A percentile compares a stretch with the other conserved stretches of the same genome.
Evolutionary conservation across 2,797 vertebrate genomes (phyloP).

Genomic region (Hylomyscus alleni): DNA sequence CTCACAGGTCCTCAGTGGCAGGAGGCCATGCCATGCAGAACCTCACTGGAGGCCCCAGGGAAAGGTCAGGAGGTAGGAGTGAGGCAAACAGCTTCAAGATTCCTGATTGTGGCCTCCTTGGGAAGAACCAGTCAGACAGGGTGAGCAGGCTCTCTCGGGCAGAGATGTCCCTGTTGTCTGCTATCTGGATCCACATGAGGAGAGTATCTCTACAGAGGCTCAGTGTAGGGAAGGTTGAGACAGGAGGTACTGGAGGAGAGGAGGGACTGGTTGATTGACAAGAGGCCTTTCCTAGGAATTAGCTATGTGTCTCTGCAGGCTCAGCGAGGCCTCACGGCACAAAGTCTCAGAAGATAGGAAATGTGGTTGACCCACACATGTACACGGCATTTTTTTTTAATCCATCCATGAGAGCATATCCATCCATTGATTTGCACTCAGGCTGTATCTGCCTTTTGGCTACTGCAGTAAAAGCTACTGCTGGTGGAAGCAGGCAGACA

Average conservation of each 20-base stretch:
- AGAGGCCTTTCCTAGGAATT: neutral
- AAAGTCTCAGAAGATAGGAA: neutral
- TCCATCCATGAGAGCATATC: too few relatives aligned
- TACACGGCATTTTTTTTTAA: neutral
- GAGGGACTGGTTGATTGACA: neutral
- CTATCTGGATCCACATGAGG: neutral
- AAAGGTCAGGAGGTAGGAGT: neutral
- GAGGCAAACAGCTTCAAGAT: too few relatives aligned
- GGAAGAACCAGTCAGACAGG: neutral
- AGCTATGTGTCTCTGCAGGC: neutral
- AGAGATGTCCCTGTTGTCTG: too few relatives aligned
- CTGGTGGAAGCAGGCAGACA: fast-evolving
- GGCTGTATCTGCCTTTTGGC: neutral
- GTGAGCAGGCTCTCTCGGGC: neutral
- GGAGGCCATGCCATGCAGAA: too few relatives aligned
- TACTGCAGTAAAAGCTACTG: neutral
- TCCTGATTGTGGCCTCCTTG: neutral
- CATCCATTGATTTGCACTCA: fast-evolving
- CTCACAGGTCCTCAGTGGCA: neutral
- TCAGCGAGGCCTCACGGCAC: neutral
- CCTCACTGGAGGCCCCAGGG: neutral
- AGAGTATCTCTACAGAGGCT: neutral
- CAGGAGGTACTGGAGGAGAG: too few relatives aligned
- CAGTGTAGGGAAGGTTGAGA: fast-evolving
- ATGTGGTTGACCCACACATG: fast-evolving